Base-by-base conservation (phyloP, 2,113 vertebrate genomes). In the Shinisaurus crocodilurus region DNA sequence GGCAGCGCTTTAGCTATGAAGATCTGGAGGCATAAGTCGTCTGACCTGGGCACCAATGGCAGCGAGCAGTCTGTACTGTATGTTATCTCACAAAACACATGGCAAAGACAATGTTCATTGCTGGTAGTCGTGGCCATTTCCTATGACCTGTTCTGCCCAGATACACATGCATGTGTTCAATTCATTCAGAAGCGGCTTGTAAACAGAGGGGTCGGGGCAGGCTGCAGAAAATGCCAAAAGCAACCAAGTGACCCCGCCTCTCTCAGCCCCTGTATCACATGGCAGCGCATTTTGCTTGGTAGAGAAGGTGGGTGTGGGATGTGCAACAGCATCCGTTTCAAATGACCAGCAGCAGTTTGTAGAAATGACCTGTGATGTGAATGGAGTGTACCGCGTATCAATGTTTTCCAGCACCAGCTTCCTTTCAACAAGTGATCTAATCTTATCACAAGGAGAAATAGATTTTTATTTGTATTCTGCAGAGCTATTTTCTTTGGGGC, bases 401-500 rank as follows among this genome's bases (percentile, higher is more conserved):
- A 89, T 89, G 50, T 89, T 83, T 85, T 75, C 37, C 67, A 75
- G 80, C 37, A 75, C 67, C 69, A 83, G 80, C 67, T 60, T 74
- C 83, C 80, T 89, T 89, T 82, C 88, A 83, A 43, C 29, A 82
- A 82, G 48, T 45, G 82, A 77, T 85, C 57, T 85, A 77, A 85
- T 85, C 88, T 82, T 82, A 82, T 82, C 40, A 75, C 48, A 82
- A 63, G 37, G 16, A 63, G 67, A 50, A 37, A 63, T 87, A 82
- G 50, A 75, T 87, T 87, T 87, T 91, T 82, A 67, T 63, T 76
- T 75, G 57, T 87, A 87, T 82, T 83, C 85, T 65, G 60, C 34
- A 67, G 69, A 87, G n/a, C 60, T 67, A 40, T 87, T 40, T 90
- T 87, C 54, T 91, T 82, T 91, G 85, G 48, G 80, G 79, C 69